Evolutionary conservation across 2,888 invertebrate species (phyloP).

Genomic region (Diaphora mendica): DNA sequence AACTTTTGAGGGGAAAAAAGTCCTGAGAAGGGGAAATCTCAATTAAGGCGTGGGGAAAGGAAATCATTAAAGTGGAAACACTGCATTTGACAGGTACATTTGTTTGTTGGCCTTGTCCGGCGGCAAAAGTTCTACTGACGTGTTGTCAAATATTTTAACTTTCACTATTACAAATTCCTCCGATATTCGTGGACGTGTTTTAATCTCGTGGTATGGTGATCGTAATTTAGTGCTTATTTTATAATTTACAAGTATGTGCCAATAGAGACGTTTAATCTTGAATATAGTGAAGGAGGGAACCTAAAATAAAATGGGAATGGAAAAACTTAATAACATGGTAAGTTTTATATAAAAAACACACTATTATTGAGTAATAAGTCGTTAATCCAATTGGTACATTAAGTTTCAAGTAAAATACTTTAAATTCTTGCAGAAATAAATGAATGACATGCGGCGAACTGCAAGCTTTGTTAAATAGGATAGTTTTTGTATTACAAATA

Average conservation of each 20-base stretch:
- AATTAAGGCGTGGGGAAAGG: no score
- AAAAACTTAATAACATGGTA: conserved; percentile 67
- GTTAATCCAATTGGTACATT: background rate
- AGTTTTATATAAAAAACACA: conserved; percentile 30
- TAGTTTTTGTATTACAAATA: background rate
- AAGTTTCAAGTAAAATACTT: background rate
- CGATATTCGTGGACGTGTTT: conserved; percentile 36
- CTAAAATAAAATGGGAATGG: conserved; percentile 70
- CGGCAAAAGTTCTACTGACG: background rate
- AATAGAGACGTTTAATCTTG: conserved; percentile 18
- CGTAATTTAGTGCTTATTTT: conserved; percentile 14
- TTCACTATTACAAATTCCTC: conserved; percentile 43
- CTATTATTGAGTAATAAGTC: background rate
- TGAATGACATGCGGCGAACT: background rate
- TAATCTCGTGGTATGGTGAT: conserved; percentile 17
- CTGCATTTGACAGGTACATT: no score
- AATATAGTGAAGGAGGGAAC: conserved; percentile 1
- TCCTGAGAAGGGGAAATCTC: no score
- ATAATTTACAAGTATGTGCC: background rate
- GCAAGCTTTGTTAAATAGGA: background rate
- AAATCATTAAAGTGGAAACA: no score
- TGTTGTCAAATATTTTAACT: conserved; percentile 20
- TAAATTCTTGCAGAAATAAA: background rate
- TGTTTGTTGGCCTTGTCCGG: background rate
- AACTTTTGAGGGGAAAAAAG: no score